Evolutionary conservation across 1,140 invertebrate genomes (phyloP).

Genomic region (Notospermus geniculatus): DNA sequence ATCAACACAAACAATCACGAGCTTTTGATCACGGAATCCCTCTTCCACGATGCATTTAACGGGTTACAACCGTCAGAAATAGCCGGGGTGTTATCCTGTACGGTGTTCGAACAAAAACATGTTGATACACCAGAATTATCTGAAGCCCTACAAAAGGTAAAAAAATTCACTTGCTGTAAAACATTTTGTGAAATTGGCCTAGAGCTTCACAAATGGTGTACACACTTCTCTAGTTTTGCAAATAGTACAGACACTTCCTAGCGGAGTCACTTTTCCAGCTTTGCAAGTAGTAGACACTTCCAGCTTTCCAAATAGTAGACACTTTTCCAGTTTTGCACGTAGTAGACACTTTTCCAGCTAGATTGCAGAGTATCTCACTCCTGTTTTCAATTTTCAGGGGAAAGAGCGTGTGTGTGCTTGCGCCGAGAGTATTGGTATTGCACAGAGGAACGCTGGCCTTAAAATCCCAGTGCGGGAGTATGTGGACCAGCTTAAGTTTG

Average conservation of each 20-base stretch:
- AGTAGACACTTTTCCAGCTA: too few species aligned
- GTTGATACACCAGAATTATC: constrained; percentile 53
- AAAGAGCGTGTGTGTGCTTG: constrained; percentile 59
- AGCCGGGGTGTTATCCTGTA: constrained; percentile 83
- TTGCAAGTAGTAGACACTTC: too few species aligned
- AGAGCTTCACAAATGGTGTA: too few species aligned
- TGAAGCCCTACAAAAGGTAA: constrained; percentile 37
- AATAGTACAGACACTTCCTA: too few species aligned
- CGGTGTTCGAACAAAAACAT: constrained; percentile 86
- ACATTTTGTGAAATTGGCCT: too few species aligned
- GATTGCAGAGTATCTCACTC: too few species aligned
- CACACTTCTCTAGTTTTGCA: too few species aligned
- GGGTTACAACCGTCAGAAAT: constrained; percentile 85
- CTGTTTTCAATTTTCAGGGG: constrained; percentile 58
- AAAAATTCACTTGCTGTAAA: too few species aligned
- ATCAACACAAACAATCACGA: constrained; percentile 91
- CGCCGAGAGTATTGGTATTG: constrained; percentile 59
- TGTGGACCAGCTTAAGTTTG: constrained; percentile 80
- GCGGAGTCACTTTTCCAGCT: too few species aligned
- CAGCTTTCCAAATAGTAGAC: too few species aligned
- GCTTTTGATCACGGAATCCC: constrained; percentile 90
- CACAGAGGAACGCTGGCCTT: constrained; percentile 62
- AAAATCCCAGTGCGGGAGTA: constrained; percentile 57
- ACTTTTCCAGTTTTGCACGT: too few species aligned
- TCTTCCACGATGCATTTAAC: constrained; percentile 89